A percentile compares a stretch with the other conserved stretches of the same genome.
Conservation (phyloP, 2,888 invertebrate genomes). For the Apoderus coryli region DNA sequence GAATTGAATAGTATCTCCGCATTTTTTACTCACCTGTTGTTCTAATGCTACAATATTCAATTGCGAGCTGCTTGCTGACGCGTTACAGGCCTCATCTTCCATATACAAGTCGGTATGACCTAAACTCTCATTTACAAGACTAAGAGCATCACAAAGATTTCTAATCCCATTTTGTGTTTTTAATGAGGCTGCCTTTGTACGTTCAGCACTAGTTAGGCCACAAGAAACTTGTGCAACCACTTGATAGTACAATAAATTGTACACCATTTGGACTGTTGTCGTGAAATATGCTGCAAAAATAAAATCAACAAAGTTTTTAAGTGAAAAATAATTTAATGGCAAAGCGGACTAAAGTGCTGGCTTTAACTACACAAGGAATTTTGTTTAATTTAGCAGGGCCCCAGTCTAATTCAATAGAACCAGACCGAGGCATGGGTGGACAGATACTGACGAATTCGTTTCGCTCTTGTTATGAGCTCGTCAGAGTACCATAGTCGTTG, state of each 20-base stretch:
- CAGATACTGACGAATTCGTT: too few species aligned
- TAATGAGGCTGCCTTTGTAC: constrained; percentile 33
- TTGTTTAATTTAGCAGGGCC: too few species aligned
- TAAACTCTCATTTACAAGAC: constrained; percentile 35
- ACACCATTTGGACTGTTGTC: constrained; percentile 73
- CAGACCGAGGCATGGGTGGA: too few species aligned
- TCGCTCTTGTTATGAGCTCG: too few species aligned
- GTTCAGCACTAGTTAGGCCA: constrained; percentile 47
- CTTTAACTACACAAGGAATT: too few species aligned
- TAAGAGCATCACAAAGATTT: constrained; percentile 31
- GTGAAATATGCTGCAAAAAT: constrained; percentile 80
- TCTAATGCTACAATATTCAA: constrained; percentile 32
- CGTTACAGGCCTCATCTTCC: constrained; percentile 35
- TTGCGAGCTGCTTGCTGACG: constrained; percentile 14
- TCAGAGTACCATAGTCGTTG: too few species aligned
- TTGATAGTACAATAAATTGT: constrained; percentile 82
- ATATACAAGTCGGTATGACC: constrained; percentile 46
- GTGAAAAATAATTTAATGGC: constrained; percentile 1
- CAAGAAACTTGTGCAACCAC: constrained; percentile 68
- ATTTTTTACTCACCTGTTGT: too few species aligned
- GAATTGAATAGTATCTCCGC: too few species aligned
- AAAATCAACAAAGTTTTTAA: constrained; percentile 17
- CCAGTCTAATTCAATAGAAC: too few species aligned
- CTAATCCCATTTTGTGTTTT: constrained; percentile 22
- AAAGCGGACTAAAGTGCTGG: too few species aligned